Base-by-base conservation (phyloP, 1,140 invertebrate genomes). In the Drosophila punjabiensis region DNA sequence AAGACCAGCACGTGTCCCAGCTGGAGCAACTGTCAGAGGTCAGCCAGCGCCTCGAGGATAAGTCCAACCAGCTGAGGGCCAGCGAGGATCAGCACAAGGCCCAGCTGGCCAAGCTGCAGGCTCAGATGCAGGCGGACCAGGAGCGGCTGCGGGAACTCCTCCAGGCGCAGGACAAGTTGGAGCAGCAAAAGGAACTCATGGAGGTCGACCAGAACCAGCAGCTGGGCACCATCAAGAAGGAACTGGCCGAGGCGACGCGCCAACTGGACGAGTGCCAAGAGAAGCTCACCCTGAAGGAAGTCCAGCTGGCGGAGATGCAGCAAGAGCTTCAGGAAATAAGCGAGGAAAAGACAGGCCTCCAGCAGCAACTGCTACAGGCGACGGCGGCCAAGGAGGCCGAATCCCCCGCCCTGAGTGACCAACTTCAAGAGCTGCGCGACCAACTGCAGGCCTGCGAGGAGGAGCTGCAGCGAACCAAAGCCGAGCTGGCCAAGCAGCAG, bases 151-250 rank as follows among this genome's bases (percentile, higher is more conserved):
- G 41, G 9, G 76, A 78, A 11, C 48, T 62, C 2, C 59, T 61
- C 11, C 76, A 79, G 18, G 32, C 41, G 69, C 64, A 68, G 33
- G 59, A 74, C 39, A 61, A 64, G n/a, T 24, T 77, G 63, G 60
- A 78, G 63, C 73, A 76, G 59, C 73, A 66, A 6, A 45, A 78
- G 43, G 58, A 70, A 18, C 53, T 71, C 3, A 58, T 74, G 68
- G 68, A 73, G n/a, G 56, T 73, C 32, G 37, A 62, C 18, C 61
- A 61, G 50, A 39, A 39, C 24, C 52, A 79, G 13, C 68, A 66
- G 32, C 20, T 73, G 41, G 37, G 10, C 37, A 14, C 7, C 47
- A 45, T 69, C 20, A 71, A 68, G 5, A 47, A 11, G 14, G 50
- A 71, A 13, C 18, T 71, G 24, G 24, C 64, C 10, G 50, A 45